Percentiles rank a stretch among this genome's conserved stretches.
These are phyloP conservation scores for Myzus persicae DNA, from an alignment of 1,140 invertebrate genomes.

Conservation along the genomic window DNA sequence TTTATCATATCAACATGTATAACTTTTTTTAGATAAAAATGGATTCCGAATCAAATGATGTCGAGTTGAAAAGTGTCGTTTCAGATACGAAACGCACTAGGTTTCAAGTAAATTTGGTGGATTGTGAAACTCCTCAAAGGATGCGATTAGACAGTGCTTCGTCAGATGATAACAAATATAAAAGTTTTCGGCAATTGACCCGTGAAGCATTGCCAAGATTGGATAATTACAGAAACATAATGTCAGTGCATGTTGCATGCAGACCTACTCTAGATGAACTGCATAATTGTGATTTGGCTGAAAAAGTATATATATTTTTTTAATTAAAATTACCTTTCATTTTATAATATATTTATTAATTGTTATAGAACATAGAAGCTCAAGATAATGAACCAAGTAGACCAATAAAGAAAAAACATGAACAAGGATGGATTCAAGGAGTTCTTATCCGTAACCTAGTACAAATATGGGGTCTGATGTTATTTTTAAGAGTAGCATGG, in stretches of 20 bases:
- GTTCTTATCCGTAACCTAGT: slow-evolving; percentile 84
- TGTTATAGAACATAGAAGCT: background rate
- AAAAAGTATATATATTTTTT: slow-evolving; percentile 71
- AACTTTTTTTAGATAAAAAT: slow-evolving; percentile 17
- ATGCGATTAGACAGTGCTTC: slow-evolving; percentile 45
- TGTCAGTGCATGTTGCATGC: slow-evolving; percentile 86
- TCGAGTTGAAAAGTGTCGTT: slow-evolving; percentile 53
- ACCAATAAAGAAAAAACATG: slow-evolving; percentile 35
- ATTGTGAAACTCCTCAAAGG: slow-evolving; percentile 50
- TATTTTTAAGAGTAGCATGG: slow-evolving; percentile 84
- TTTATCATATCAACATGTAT: background rate
- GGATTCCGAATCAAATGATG: slow-evolving; percentile 20
- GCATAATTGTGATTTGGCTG: slow-evolving; percentile 82
- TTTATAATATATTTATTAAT: slow-evolving; percentile 4
- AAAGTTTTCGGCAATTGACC: slow-evolving; percentile 87
- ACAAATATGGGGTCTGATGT: slow-evolving; percentile 89
- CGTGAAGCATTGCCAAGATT: slow-evolving; percentile 88
- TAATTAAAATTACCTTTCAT: background rate
- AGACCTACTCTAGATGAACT: slow-evolving; percentile 91
- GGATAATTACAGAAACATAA: slow-evolving; percentile 93
- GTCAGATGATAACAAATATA: slow-evolving; percentile 68
- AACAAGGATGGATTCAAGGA: slow-evolving; percentile 80
- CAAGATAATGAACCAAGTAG: slow-evolving; percentile 31
- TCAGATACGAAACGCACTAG: slow-evolving; percentile 47
- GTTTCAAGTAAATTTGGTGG: slow-evolving; percentile 55